Evolutionary conservation across 30 jellyfish, hydroid and myxozoan species (phyloP).

Genomic region (Chrysaora quinquecirrha): DNA sequence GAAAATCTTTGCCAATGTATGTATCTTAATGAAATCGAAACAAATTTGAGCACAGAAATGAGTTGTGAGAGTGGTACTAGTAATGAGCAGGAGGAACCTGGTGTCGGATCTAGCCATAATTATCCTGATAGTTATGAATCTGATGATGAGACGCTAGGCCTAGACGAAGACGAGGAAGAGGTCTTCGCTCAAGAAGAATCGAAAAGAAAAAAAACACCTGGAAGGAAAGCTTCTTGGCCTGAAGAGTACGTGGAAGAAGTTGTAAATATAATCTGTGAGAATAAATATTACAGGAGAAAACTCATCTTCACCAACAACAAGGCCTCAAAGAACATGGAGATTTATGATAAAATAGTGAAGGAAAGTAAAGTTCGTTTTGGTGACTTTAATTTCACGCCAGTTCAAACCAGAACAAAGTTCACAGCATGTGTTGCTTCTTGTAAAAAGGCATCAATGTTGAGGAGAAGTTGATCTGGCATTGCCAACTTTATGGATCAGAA

Average conservation of each 20-base stretch:
- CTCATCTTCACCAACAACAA: conserved; percentile 14
- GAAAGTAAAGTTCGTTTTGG: not conserved
- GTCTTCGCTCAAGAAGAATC: not conserved
- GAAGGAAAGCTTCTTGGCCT: not conserved
- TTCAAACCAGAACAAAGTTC: too few relatives aligned
- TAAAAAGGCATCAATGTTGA: too few relatives aligned
- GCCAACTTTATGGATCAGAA: too few relatives aligned
- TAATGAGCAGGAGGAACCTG: not conserved
- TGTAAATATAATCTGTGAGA: not conserved
- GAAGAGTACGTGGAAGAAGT: not conserved
- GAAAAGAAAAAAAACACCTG: not conserved
- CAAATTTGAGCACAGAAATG: not conserved
- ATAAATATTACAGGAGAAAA: not conserved
- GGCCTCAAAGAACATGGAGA: not conserved
- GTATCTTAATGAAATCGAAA: not conserved
- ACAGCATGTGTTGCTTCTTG: too few relatives aligned
- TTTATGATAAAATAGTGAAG: not conserved
- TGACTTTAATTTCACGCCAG: too few relatives aligned
- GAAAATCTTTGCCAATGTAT: not conserved
- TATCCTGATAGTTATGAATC: not conserved
- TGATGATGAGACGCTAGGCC: conserved; percentile 4
- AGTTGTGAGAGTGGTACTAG: not conserved
- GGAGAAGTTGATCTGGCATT: too few relatives aligned
- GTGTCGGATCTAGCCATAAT: conserved; percentile 4
- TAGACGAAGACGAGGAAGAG: not conserved